Base-by-base conservation (phyloP, 2,113 vertebrate genomes). In the Mugil cephalus region DNA sequence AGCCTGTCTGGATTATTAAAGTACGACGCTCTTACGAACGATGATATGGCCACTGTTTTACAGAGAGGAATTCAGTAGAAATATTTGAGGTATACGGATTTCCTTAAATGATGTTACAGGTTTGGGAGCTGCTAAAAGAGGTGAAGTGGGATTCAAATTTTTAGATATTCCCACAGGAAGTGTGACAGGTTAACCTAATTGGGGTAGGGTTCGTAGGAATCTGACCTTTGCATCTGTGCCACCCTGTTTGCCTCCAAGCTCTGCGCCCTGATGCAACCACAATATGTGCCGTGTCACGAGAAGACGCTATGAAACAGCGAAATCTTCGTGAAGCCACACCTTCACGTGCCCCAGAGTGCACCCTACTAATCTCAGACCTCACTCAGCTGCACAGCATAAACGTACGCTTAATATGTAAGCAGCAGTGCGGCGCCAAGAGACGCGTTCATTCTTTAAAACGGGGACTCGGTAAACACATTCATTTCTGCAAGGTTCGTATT, bases 401-500 rank as follows among this genome's bases (percentile, higher is more conserved):
- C 51, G 35, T 21, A 6, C 15, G 35, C 34, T 53, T 43, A 47
- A 50, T 53, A 35, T 46, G 61, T 19, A 38, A 52, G 80, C 80
- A 68, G 50, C 60, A 17, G 47, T 61, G 52, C 77, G 77, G 65
- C 69, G 21, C 46, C 62, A 70, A 76, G 77, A 35, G n/a, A 52
- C 24, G 5, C 24, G 24, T 30, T 30, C 42, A 51, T 21, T 35
- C 45, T 53, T 64, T 65, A 56, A 77, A 79, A 76, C n/a, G 48
- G 61, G 69, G 78, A 71, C 58, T 59, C 38, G 13, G 64, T 83
- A 81, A 88, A 86, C 84, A 87, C 78, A 79, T 87, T 67, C 17
- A 83, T 82, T 79, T 81, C 67, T 73, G 87, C 74, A 67, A 70
- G 81, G 82, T 87, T 89, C 77, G 77, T 63, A 85, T 87, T 84